These are phyloP conservation scores for Phoenicopterus ruber DNA, from an alignment of 2,113 vertebrate species.

Conservation along the genomic window DNA sequence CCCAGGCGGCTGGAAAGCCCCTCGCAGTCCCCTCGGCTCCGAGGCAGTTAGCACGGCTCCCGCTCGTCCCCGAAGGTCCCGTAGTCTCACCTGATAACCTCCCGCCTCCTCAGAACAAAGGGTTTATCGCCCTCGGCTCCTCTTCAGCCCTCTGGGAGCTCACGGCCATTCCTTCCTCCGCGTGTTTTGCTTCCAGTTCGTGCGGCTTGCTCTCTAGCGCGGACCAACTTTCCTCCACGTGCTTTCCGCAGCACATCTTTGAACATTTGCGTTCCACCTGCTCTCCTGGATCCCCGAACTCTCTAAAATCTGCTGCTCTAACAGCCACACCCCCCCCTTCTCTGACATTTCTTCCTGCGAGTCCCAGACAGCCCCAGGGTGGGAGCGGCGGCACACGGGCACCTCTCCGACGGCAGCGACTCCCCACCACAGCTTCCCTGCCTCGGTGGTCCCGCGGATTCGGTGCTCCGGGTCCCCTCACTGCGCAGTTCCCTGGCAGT, in stretches of 20 bases:
- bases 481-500: neutral
- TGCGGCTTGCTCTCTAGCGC: neutral
- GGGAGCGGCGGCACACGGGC: neutral
- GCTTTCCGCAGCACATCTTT: neutral
- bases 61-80: neutral
- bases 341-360: neutral
- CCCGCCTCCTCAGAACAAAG: neutral
- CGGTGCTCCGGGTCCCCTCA: fast-evolving
- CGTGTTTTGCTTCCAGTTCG: neutral
- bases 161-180: fast-evolving
- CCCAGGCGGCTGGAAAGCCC: neutral
- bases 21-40: neutral
- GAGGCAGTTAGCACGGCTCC: fast-evolving
- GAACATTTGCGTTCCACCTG: fast-evolving
- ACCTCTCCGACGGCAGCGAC: fast-evolving
- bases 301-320: neutral
- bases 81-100: neutral
- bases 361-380: neutral
- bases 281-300: neutral
- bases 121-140: neutral
- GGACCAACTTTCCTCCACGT: neutral
- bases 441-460: fast-evolving
- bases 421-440: neutral
- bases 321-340: neutral
- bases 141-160: neutral